Percentiles rank a stretch among this genome's conserved stretches.
phyloP scores from a whole-genome alignment of 2,888 invertebrate genomes.

The Xestia c-nigrum region DNA sequence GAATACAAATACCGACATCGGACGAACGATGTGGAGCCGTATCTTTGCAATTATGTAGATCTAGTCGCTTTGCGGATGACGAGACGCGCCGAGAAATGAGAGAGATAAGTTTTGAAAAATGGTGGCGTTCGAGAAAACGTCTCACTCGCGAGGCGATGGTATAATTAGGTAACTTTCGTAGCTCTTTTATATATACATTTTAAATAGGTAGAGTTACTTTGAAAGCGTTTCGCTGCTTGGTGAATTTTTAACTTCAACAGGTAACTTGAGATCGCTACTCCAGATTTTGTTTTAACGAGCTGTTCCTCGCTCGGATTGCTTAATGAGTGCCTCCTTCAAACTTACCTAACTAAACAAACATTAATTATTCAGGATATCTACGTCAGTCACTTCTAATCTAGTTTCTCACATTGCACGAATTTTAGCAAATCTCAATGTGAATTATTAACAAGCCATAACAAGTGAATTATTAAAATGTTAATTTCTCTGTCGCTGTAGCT shows the following conservation, averaged over 20 bases:
- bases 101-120: slow-evolving; percentile 63
- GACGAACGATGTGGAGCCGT: slow-evolving; percentile 64
- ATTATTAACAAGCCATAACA: slow-evolving; percentile 55
- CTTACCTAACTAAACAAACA: slow-evolving; percentile 27
- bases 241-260: slow-evolving; percentile 35
- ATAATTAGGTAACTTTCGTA: slow-evolving; percentile 48
- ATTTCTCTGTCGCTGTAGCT: slow-evolving; percentile 61
- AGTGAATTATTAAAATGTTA: slow-evolving; percentile 66
- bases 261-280: slow-evolving; percentile 33
- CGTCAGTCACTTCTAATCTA: slow-evolving; percentile 32
- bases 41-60: slow-evolving; percentile 69
- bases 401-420: slow-evolving; percentile 39
- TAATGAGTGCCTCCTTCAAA: slow-evolving; percentile 40
- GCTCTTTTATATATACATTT: slow-evolving; percentile 21
- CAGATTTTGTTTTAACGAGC: slow-evolving; percentile 36
- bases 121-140: slow-evolving; percentile 28
- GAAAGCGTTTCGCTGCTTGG: slow-evolving; percentile 16
- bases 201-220: slow-evolving; percentile 33
- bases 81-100: slow-evolving; percentile 51
- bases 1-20: slow-evolving; percentile 69
- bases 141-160: slow-evolving; percentile 22
- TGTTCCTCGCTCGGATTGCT: slow-evolving; percentile 14
- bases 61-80: slow-evolving; percentile 60
- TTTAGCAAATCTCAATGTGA: slow-evolving; percentile 41
- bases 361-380: slow-evolving; percentile 35